Evolutionary conservation across 2,113 vertebrate genomes (phyloP).

Genomic region (Syrmaticus mikado): DNA sequence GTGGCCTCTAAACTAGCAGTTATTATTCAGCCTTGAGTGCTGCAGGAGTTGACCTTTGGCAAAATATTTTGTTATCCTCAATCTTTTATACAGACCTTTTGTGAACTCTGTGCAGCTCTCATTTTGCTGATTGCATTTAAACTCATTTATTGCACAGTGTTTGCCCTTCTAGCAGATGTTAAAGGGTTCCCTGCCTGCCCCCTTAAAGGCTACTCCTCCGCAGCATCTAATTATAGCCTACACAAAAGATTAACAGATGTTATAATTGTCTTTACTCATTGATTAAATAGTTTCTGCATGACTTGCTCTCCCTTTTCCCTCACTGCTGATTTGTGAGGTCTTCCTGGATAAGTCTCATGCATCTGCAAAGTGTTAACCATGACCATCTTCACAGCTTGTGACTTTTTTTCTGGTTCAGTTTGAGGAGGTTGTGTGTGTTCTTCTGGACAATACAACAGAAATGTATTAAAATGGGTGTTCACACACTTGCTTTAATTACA

Average conservation of each 20-base stretch:
- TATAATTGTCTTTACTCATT: conserved; percentile 84
- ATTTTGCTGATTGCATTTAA: conserved; percentile 71
- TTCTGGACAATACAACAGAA: background rate
- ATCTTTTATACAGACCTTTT: conserved; percentile 64
- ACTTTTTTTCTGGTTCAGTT: conserved; percentile 58
- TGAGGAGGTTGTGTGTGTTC: background rate
- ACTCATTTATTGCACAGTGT: conserved; percentile 64
- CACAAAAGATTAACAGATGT: conserved; percentile 87
- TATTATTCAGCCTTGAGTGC: conserved; percentile 50
- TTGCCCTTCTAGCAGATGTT: conserved; percentile 81
- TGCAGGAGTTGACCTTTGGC: conserved; percentile 68
- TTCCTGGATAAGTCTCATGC: conserved; percentile 64
- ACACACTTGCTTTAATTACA: background rate
- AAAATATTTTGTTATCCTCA: conserved; percentile 73
- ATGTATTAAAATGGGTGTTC: background rate
- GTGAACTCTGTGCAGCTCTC: conserved; percentile 61
- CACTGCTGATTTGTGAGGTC: conserved; percentile 69
- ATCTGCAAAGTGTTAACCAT: conserved; percentile 66
- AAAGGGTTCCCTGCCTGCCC: conserved; percentile 71
- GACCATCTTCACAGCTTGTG: conserved; percentile 12
- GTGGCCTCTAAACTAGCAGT: conserved; percentile 49
- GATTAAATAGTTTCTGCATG: conserved; percentile 85
- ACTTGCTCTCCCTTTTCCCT: conserved; percentile 63
- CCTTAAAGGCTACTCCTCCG: conserved; percentile 77
- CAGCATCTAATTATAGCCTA: conserved; percentile 82